phyloP scores from a whole-genome alignment of 2,797 vertebrate species.

The Gymnopithys bicolor region DNA sequence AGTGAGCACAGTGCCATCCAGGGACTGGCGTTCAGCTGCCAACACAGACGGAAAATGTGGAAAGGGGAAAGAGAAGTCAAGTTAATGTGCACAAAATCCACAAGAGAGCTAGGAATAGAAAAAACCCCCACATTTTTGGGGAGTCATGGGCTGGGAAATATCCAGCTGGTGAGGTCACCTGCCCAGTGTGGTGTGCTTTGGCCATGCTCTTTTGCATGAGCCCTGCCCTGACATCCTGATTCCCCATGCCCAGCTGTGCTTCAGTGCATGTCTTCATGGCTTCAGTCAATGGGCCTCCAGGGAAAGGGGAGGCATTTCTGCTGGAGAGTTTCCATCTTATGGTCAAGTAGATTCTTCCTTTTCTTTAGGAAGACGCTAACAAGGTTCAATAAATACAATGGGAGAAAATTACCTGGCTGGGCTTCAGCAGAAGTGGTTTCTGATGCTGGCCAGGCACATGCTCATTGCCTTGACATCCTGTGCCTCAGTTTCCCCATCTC shows the following conservation, averaged over 20 bases:
- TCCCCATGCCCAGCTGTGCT: not conserved
- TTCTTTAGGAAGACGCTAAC: not conserved
- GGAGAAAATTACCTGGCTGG: not conserved
- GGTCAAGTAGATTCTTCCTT: not conserved
- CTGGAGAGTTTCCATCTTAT: not conserved
- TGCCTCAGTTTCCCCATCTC: not conserved
- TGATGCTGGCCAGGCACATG: not conserved
- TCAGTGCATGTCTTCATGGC: not conserved
- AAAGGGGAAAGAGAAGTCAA: not conserved
- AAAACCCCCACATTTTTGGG: not conserved
- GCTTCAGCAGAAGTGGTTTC: not conserved
- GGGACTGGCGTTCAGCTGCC: not conserved
- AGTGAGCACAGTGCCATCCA: not conserved
- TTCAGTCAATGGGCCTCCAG: not conserved
- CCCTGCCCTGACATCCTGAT: not conserved
- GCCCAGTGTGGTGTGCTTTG: not conserved
- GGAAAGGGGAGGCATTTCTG: not conserved
- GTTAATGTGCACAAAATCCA: not conserved
- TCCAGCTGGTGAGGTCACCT: fast-evolving
- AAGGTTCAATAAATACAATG: not conserved
- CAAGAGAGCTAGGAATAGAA: not conserved
- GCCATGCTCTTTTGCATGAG: not conserved
- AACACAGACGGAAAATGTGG: not conserved
- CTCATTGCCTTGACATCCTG: fast-evolving
- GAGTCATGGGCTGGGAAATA: not conserved